Evolutionary conservation across 2,888 invertebrate species (phyloP), one percentile per base, ranked within the genome.

Genomic region (Zaprionus obscuricornis): DNA sequence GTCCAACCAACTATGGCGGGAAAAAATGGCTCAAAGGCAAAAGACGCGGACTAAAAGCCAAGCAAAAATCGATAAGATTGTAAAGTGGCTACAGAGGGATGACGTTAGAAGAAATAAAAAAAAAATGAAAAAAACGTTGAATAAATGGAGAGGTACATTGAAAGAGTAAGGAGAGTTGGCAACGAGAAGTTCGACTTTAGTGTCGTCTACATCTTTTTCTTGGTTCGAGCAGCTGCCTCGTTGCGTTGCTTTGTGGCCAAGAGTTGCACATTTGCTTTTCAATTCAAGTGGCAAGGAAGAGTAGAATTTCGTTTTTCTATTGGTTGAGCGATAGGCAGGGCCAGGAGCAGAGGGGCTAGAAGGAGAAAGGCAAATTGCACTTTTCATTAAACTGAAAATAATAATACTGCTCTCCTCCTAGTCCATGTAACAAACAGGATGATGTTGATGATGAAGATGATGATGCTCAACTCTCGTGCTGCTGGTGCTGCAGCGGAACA

Each of bases 371-470:
- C 47, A 76, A 64, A 70, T 64, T 81, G 85, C 79, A 82, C 75
- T 85, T 85, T 85, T 85, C 79, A 81, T 81, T 81, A 85, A 85
- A 64, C 76, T 81, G 70, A 65, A 68, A 70, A 62, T 55, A 68
- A 70, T 73, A 81, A 73, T 63, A 57, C 26, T 43, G n/a, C 24
- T 16, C 10, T 40, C 45, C 42, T 16, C 29, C 3, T 18, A 37
- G 20, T 5, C n/a, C 10, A n/a, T 27, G 64, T 45, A 67, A 37
- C 58, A 59, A 68, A 59, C 58, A 49, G 45, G 46, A 72, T 63
- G 57, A 71, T 50, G 51, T 36, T 26, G 50, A 43, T 34, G 31
- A 29, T 45, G 31, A n/a, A n/a, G n/a, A n/a, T n/a, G n/a, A n/a
- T n/a, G n/a, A n/a, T n/a, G n/a, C n/a, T n/a, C n/a, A n/a, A n/a